A percentile compares a stretch with the other conserved stretches of the same genome.
These are phyloP conservation scores for Antrozous pallidus DNA, from an alignment of 2,797 vertebrate genomes.

Conservation along the genomic window DNA sequence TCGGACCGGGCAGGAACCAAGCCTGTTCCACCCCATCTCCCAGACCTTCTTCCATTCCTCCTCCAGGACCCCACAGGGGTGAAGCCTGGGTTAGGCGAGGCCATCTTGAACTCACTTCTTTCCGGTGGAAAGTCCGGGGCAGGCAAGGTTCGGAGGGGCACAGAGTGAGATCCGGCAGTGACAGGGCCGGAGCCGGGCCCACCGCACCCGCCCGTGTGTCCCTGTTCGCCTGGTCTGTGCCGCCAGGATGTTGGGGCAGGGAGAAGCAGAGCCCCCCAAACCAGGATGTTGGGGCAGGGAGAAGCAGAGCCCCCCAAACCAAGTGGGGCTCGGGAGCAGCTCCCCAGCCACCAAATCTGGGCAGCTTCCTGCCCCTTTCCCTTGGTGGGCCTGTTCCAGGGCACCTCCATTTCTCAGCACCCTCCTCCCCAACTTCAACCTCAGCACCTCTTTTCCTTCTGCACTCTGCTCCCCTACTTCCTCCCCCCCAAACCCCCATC, in stretches of 20 bases:
- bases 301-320: neutral
- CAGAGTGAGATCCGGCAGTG: neutral
- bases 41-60: neutral
- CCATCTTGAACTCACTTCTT: neutral
- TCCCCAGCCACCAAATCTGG: neutral
- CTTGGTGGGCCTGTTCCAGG: neutral
- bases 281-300: neutral
- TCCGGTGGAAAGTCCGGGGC: neutral
- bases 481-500: no score
- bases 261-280: neutral
- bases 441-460: neutral
- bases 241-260: neutral
- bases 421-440: neutral
- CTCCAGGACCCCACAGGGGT: neutral
- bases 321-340: neutral
- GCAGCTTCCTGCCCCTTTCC: neutral
- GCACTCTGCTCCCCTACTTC: neutral
- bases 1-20: neutral
- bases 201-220: rapidly evolving
- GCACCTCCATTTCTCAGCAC: neutral
- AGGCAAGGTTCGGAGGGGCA: neutral
- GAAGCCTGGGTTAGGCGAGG: neutral
- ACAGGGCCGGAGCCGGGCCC: neutral
- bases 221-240: neutral
- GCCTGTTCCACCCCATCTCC: neutral